These are phyloP conservation scores for Maconellicoccus hirsutus DNA, from an alignment of 1,140 invertebrate genomes.

Conservation along the genomic window DNA sequence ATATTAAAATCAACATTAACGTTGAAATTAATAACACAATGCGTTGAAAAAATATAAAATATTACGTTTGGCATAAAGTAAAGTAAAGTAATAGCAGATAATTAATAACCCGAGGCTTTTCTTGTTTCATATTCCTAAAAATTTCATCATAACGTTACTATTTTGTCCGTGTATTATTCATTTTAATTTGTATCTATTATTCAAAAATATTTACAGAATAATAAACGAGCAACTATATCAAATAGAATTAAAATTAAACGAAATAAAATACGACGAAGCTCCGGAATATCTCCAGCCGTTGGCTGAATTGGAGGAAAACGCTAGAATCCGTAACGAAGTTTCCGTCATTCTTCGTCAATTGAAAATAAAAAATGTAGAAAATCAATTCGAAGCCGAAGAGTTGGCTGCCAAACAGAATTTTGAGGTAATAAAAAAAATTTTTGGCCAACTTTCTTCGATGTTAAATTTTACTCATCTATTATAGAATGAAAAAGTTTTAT, in stretches of 20 bases:
- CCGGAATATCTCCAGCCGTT: slow-evolving; percentile 78
- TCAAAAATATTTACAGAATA: slow-evolving; percentile 4
- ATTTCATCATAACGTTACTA: neutral
- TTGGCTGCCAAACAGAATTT: slow-evolving; percentile 78
- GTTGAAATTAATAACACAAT: neutral
- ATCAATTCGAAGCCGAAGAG: slow-evolving; percentile 78
- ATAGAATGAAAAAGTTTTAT: slow-evolving; percentile 78
- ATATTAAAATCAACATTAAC: neutral
- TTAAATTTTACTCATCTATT: slow-evolving; percentile 31
- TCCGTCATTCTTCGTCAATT: slow-evolving; percentile 71
- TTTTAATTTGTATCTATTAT: slow-evolving; percentile 17
- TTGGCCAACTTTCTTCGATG: neutral
- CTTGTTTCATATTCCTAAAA: no score
- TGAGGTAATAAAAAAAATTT: slow-evolving; percentile 38
- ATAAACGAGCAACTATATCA: neutral
- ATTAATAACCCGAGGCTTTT: no score
- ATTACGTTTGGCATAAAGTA: neutral
- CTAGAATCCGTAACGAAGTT: slow-evolving; percentile 74
- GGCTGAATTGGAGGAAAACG: slow-evolving; percentile 72
- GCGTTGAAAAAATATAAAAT: neutral
- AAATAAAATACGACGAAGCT: slow-evolving; percentile 70
- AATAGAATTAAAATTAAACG: slow-evolving; percentile 50
- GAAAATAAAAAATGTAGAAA: slow-evolving; percentile 67
- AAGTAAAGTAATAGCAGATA: neutral
- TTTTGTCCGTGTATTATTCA: neutral